Conservation (phyloP, 2,888 invertebrate species). For the Macaria notata region DNA sequence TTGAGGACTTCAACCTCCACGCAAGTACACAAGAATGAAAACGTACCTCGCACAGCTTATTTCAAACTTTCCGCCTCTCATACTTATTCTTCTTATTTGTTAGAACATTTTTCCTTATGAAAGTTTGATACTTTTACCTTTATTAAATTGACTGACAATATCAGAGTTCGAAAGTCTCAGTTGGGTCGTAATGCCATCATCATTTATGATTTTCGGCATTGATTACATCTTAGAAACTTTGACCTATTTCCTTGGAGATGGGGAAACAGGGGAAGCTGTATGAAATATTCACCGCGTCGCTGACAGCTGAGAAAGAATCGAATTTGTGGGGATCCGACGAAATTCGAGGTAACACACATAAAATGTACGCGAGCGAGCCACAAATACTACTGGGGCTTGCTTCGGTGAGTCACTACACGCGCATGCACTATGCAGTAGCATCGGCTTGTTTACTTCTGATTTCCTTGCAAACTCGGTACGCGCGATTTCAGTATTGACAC, state of each 20-base stretch:
- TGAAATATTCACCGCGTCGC: slow-evolving; percentile 57
- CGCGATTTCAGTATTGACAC: too few species aligned
- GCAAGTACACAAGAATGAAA: slow-evolving; percentile 16
- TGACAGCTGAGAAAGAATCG: slow-evolving; percentile 64
- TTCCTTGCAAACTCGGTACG: too few species aligned
- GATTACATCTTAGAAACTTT: slow-evolving; percentile 56
- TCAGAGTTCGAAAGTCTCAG: slow-evolving; percentile 29
- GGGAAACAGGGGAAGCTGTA: slow-evolving; percentile 40
- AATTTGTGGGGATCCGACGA: slow-evolving; percentile 45
- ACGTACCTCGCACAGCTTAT: slow-evolving; percentile 10
- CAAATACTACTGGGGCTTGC: slow-evolving; percentile 36
- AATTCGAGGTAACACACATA: slow-evolving; percentile 32
- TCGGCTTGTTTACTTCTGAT: too few species aligned
- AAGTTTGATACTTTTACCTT: slow-evolving; percentile 28
- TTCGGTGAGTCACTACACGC: neutral
- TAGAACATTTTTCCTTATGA: slow-evolving; percentile 18
- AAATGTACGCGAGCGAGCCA: slow-evolving; percentile 38
- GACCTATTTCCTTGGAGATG: slow-evolving; percentile 47
- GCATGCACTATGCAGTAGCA: too few species aligned
- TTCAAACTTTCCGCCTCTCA: slow-evolving; percentile 15
- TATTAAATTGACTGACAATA: slow-evolving; percentile 35
- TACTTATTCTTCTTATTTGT: slow-evolving; percentile 20
- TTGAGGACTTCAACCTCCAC: slow-evolving; percentile 13
- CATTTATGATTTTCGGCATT: slow-evolving; percentile 40
- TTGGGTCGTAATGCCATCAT: slow-evolving; percentile 36